Evolutionary conservation across 2,113 vertebrate genomes (phyloP), one percentile per base, ranked within the genome.

Genomic region (Oncorhynchus masou): DNA sequence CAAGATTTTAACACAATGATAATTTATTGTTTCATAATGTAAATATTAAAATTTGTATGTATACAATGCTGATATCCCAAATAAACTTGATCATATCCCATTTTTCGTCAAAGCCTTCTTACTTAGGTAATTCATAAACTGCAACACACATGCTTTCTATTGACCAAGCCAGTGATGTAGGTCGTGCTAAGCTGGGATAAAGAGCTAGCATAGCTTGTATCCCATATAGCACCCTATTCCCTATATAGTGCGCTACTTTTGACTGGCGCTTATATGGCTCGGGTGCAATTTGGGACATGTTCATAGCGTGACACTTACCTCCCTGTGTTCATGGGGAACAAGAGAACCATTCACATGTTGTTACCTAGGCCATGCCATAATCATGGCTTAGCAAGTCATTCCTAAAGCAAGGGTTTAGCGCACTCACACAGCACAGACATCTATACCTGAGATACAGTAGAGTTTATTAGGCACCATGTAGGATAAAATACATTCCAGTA

Each of bases 311-410:
- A 4, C 34, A 67, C 74, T 85, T 57, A 74, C 48, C 71, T 34
- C 57, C 27, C 60, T 51, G 62, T 82, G 60, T 72, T 76, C 25
- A 70, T 5, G 22, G 54, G 31, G 77, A 88, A 91, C 86, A 91
- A 88, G 85, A 79, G 65, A 20, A 73, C 79, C 85, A 86, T 92
- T 91, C 83, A 91, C 51, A 51, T 72, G 69, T 79, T 79, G 76
- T 87, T 87, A 81, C 78, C 81, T 75, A 60, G 70, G 70, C 69
- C 71, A 75, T 81, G 80, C 76, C 68, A 85, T 76, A 77, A 82
- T 34, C 19, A 24, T n/a, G 62, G 78, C 73, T 90, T 66, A 83
- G 74, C 29, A 11, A 39, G 27, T 74, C 68, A 60, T 65, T 79
- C 77, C 25, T 45, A 76, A n/a, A 64, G 19, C 84, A 81, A 84